Conservation (phyloP, 2,113 vertebrate species). For the Melanerpes formicivorus region DNA sequence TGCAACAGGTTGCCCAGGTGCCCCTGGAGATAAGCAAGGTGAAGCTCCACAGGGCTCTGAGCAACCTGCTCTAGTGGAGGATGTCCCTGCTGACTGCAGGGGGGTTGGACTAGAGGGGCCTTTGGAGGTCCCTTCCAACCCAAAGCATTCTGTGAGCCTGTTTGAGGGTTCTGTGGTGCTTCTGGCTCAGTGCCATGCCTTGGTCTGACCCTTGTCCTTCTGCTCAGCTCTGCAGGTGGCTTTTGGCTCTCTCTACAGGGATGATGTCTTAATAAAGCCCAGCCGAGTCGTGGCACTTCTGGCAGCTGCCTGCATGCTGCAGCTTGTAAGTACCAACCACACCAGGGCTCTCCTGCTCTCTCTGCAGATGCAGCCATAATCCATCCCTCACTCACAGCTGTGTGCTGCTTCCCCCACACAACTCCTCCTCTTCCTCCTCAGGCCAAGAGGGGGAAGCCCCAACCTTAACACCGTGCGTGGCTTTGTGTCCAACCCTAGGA, state of each 20-base stretch:
- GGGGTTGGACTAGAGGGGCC: no score
- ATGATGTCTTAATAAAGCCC: conserved; percentile 95
- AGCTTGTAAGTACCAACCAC: conserved; percentile 85
- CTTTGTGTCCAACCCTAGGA: background rate
- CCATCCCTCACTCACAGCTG: rapidly evolving
- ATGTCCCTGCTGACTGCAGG: no score
- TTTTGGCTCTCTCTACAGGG: conserved; percentile 95
- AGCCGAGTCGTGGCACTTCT: conserved; percentile 92
- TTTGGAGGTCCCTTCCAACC: no score
- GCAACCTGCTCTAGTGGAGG: no score
- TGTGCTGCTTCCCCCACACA: background rate
- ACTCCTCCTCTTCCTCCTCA: background rate
- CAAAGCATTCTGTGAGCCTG: background rate
- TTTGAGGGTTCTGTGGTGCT: background rate
- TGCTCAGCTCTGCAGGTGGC: conserved; percentile 91
- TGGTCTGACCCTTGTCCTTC: background rate
- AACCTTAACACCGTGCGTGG: background rate
- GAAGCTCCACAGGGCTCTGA: no score
- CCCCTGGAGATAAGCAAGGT: no score
- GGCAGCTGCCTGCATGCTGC: conserved; percentile 95
- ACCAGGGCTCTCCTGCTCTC: background rate
- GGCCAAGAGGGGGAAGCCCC: background rate
- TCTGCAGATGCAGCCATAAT: background rate
- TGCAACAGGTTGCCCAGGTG: no score
- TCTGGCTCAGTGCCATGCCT: rapidly evolving